Conservation (phyloP, 2,888 invertebrate genomes). For the Bedellia somnulentella region DNA sequence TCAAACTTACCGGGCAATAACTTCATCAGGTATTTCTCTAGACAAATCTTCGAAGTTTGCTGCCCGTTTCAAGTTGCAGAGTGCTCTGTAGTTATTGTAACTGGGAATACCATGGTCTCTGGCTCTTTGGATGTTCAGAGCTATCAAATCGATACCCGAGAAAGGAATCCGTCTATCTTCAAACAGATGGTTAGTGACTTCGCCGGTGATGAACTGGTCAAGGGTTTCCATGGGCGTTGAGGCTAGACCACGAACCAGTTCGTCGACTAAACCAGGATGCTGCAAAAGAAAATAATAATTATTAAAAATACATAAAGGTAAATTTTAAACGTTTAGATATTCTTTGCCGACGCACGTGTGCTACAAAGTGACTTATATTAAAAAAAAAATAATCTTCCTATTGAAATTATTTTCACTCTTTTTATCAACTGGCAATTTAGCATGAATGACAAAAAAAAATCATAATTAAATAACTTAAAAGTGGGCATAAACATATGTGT, state of each 20-base stretch:
- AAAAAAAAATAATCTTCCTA: no score
- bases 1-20: conserved; percentile 65
- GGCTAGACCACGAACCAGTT: conserved; percentile 80
- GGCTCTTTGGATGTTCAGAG: conserved; percentile 85
- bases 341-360: no score
- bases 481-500: no score
- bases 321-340: no score
- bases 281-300: conserved; percentile 13
- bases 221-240: conserved; percentile 91
- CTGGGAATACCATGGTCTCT: conserved; percentile 87
- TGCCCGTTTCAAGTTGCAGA: conserved; percentile 87
- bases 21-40: conserved; percentile 83
- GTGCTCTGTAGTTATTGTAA: conserved; percentile 87
- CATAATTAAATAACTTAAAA: no score
- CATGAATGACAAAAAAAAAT: no score
- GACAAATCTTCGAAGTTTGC: conserved; percentile 83
- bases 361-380: no score
- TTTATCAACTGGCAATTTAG: no score
- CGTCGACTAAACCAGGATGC: conserved; percentile 78
- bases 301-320: conserved; percentile 2
- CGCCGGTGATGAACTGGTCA: conserved; percentile 92
- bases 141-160: conserved; percentile 90
- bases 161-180: conserved; percentile 87
- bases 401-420: no score
- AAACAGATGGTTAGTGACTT: conserved; percentile 93